Evolutionary conservation across 2,888 invertebrate genomes (phyloP).

Genomic region (Omphaloscelis lunosa): DNA sequence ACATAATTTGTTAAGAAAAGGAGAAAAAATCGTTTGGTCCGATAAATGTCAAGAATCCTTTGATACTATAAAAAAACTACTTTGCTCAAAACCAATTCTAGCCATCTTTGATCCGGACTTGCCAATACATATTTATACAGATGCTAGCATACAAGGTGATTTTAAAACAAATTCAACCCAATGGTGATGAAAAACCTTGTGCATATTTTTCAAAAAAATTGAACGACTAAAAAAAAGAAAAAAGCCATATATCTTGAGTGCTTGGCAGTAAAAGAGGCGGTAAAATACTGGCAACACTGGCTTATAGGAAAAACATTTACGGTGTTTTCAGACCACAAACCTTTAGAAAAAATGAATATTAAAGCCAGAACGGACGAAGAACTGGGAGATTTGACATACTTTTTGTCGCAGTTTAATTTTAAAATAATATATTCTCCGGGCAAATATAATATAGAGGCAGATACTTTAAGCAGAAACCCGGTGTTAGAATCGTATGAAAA

Average conservation of each 20-base stretch:
- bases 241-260: constrained; percentile 5
- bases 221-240: not conserved
- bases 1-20: constrained; percentile 10
- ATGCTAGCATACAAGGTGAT: not conserved
- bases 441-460: constrained; percentile 11
- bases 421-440: not conserved
- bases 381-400: not conserved
- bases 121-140: not conserved
- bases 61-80: constrained; percentile 4
- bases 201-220: constrained; percentile 3
- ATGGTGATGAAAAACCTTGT: not conserved
- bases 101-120: not conserved
- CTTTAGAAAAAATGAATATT: constrained; percentile 7
- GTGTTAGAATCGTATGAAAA: not conserved
- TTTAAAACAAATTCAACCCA: not conserved
- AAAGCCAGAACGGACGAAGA: constrained; percentile 2
- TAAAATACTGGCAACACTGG: constrained; percentile 20
- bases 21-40: not conserved
- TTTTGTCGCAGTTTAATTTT: not conserved
- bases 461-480: constrained; percentile 1
- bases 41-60: constrained; percentile 7
- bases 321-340: not conserved
- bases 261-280: not conserved
- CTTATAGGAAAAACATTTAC: not conserved
- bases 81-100: constrained; percentile 4